phyloP scores from a whole-genome alignment of 2,888 invertebrate species.

The Drosophila formosana region DNA sequence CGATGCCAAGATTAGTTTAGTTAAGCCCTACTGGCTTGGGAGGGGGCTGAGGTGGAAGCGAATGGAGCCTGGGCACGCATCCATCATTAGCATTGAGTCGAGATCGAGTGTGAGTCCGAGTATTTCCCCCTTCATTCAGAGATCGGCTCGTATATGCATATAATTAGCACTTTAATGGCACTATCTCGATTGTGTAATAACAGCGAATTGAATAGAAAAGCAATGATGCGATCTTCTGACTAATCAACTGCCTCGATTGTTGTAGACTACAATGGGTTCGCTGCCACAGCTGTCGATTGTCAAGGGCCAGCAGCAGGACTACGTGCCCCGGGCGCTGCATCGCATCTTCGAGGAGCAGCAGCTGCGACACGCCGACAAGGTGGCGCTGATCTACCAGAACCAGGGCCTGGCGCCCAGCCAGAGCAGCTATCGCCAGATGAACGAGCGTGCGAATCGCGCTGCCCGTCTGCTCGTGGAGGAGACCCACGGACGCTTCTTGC shows the following conservation, averaged over 20 bases:
- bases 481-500: slow-evolving; percentile 72
- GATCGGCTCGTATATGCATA: slow-evolving; percentile 16
- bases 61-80: slow-evolving; percentile 9
- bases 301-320: slow-evolving; percentile 87
- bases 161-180: slow-evolving; percentile 23
- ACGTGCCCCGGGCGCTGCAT: slow-evolving; percentile 87
- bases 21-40: slow-evolving; percentile 5
- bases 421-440: slow-evolving; percentile 85
- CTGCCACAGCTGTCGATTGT: slow-evolving; percentile 90
- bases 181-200: slow-evolving; percentile 16
- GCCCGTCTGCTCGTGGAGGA: slow-evolving; percentile 84
- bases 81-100: slow-evolving; percentile 19
- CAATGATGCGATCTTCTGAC: not conserved
- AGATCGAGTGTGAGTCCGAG: not conserved
- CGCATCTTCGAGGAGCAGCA: slow-evolving; percentile 87
- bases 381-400: slow-evolving; percentile 88
- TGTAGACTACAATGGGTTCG: slow-evolving; percentile 88
- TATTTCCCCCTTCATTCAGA: not conserved
- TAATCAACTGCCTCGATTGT: not conserved
- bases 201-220: slow-evolving; percentile 1
- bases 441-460: slow-evolving; percentile 85
- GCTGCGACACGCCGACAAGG: slow-evolving; percentile 86
- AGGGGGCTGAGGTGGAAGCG: not conserved
- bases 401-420: slow-evolving; percentile 61
- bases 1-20: not conserved